Evolutionary conservation across 2,888 invertebrate species (phyloP).

Genomic region (Glyphotaelius pellucidus): DNA sequence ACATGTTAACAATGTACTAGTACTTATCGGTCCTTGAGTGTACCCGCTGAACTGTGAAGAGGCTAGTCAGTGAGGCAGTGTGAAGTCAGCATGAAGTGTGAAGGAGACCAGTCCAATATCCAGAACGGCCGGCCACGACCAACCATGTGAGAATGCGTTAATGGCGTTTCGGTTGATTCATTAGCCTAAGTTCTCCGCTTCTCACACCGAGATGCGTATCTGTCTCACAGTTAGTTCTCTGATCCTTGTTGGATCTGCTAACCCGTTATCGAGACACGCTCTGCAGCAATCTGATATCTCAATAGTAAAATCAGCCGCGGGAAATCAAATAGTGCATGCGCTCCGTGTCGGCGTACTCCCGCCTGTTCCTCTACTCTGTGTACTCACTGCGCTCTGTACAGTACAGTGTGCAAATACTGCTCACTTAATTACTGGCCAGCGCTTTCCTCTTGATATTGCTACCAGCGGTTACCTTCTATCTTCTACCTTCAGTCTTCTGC

Average conservation of each 20-base stretch:
- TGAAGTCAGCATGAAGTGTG: background rate
- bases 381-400: too few species aligned
- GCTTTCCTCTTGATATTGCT: background rate
- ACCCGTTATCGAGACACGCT: conserved; percentile 58
- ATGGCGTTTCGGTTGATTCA: conserved; percentile 55
- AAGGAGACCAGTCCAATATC: conserved; percentile 3
- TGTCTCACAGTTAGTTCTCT: conserved; percentile 51
- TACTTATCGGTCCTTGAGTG: conserved; percentile 14
- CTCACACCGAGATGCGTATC: conserved; percentile 57
- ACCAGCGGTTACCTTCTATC: background rate
- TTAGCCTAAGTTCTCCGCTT: conserved; percentile 37
- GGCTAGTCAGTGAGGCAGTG: background rate
- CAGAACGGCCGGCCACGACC: conserved; percentile 19
- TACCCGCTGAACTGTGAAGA: conserved; percentile 22
- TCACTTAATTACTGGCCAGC: conserved; percentile 20
- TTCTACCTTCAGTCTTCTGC: background rate
- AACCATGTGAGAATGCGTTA: conserved; percentile 39
- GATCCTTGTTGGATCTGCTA: conserved; percentile 59
- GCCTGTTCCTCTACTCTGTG: conserved; percentile 7
- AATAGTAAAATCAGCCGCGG: conserved; percentile 54
- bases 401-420: conserved; percentile 26
- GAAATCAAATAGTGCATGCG: conserved; percentile 50
- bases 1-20: conserved; percentile 16
- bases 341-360: conserved; percentile 24
- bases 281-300: conserved; percentile 58